Conservation (phyloP, 2,113 vertebrate genomes). For the Nannospalax galili region DNA sequence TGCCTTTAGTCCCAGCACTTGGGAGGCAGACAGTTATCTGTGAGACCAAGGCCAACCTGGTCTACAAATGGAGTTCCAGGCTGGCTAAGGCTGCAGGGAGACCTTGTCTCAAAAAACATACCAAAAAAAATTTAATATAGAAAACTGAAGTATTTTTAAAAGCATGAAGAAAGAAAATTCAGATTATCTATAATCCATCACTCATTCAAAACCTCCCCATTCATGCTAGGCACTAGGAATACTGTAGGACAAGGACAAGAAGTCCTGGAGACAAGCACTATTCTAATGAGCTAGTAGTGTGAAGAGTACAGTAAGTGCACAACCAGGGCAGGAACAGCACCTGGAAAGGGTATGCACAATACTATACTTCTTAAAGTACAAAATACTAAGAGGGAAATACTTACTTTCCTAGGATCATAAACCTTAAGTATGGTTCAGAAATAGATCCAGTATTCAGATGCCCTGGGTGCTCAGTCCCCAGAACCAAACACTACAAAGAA, state of each 20-base stretch:
- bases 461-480: neutral
- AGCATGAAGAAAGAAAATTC: neutral
- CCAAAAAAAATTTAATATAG: neutral
- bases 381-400: neutral
- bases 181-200: neutral
- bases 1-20: no score
- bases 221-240: neutral
- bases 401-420: constrained; percentile 1
- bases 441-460: neutral
- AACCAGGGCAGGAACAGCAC: neutral
- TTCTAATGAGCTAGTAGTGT: neutral
- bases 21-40: no score
- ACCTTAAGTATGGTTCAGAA: neutral
- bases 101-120: no score
- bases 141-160: neutral
- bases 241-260: neutral
- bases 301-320: neutral
- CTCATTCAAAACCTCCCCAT: constrained; percentile 2
- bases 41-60: no score
- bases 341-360: neutral
- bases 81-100: no score
- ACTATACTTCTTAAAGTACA: neutral
- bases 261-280: neutral
- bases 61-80: no score
- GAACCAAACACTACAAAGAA: neutral